Base-by-base conservation (phyloP, 2,113 vertebrate genomes). In the Alosa alosa region DNA sequence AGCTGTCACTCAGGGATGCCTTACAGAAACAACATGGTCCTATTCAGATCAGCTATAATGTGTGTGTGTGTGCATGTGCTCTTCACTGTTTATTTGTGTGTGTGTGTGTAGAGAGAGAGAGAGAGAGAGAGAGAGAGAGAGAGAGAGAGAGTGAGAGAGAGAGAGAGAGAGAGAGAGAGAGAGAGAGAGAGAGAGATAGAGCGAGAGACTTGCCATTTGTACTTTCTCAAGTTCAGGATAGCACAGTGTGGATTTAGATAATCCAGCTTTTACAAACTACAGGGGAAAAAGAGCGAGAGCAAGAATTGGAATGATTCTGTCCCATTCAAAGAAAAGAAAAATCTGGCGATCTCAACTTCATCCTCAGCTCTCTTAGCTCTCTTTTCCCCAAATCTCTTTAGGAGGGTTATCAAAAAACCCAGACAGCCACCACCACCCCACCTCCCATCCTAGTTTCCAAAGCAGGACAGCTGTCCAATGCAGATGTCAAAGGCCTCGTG, bases 311-410 rank as follows among this genome's bases (percentile, higher is more conserved):
- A 44, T 50, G 81, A 81, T 47, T 83, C 64, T 46, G 6, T 82
- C 36, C 13, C 44, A 82, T 88, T n/a, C 82, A 90, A 78, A 39
- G 81, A 84, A 52, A 84, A 78, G 82, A 89, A 31, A 88, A 88
- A 86, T 84, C 84, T 82, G 49, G 44, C 44, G 72, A 86, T 36
- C 72, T 72, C 81, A 3, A 81, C 22, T 1, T 17, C 57, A 60
- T 57, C 78, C 75, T 52, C 15, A 78, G 36, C 11, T 36, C 68
- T 39, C 36, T 15, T 78, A 4, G 4, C 64, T 36, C 64, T 36
- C 64, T 72, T 13, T 72, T 2, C 25, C n/a, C 64, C 31, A 72
- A 9, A 36, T 72, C n/a, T 7, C 52, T 17, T 55, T 55, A 55
- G 52, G 52, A 17, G 52, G 13, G 13, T 55, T 17, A 55, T 55